Evolutionary conservation across 2,888 invertebrate genomes (phyloP), one percentile per base, ranked within the genome.

Genomic region (Carcina quercana): DNA sequence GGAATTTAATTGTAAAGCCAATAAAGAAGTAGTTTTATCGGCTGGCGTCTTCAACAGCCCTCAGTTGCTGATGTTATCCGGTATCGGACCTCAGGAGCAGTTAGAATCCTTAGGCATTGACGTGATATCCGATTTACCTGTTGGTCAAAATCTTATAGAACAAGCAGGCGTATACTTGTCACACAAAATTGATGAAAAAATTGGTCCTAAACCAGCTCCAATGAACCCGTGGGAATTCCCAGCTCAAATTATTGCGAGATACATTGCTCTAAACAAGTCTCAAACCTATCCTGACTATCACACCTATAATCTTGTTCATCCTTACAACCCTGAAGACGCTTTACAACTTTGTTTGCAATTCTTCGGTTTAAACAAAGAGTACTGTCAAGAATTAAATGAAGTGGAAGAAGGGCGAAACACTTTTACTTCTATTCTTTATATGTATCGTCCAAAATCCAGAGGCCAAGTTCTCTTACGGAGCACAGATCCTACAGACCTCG

Each of bases 81-180:
- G 24, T 11, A 12, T 24, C 11, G 24, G 24, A 6, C 24, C 24
- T 11, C 1, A 12, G 12, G 12, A n/a, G 17, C 24, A 24, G 10
- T 24, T 24, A 11, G 11, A 24, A 24, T 6, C 6, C 6, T 10
- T 10, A 3, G 3, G 11, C 12, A 24, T 24, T 5, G 24, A 24
- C n/a, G 24, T 24, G 11, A 6, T 11, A 10, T 11, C 12, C 6
- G 24, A 24, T 11, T 24, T 12, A 24, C 11, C 24, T 11, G 24
- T 24, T 11, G 24, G 24, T 12, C 24, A 24, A 24, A 24, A 24
- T 11, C 12, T 12, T 1, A 10, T 11, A 24, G 24, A 24, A 11
- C 24, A 24, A 49, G 50, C 79, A 2, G 49, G 67, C 43, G 61
- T 48, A 13, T 65, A 21, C 70, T 25, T 53, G 54, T 31, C 35